Conservation (phyloP, 2,888 invertebrate genomes). For the Pemphredon lugubris region DNA sequence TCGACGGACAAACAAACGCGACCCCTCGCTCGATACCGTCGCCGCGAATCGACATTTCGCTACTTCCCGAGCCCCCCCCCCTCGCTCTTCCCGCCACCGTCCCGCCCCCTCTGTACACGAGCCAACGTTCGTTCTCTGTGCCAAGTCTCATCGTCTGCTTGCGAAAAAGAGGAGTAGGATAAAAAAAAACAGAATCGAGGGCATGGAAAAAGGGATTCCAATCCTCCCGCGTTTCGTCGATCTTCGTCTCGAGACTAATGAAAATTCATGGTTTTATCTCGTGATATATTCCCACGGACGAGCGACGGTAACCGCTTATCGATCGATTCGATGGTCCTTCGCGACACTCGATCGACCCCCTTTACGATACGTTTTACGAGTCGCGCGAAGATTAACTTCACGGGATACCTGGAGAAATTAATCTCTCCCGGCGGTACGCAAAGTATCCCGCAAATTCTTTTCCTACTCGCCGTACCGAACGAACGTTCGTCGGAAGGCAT, state of each 20-base stretch:
- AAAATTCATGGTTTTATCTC: constrained; percentile 47
- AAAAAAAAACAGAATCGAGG: no score
- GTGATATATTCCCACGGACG: constrained; percentile 40
- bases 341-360: no score
- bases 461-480: no score
- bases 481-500: no score
- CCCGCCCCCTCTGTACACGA: constrained; percentile 22
- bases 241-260: constrained; percentile 40
- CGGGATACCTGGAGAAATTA: no score
- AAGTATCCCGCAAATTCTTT: no score
- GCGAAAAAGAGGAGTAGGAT: no score
- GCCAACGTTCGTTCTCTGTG: constrained; percentile 40
- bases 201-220: constrained; percentile 49
- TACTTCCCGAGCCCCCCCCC: constrained; percentile 28
- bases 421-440: no score
- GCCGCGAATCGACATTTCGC: constrained; percentile 54
- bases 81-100: constrained; percentile 14
- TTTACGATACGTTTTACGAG: no score
- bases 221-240: constrained; percentile 47
- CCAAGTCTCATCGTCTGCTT: constrained; percentile 54
- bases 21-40: constrained; percentile 59
- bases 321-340: no score
- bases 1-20: constrained; percentile 58
- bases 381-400: no score
- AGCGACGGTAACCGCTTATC: no score